These are phyloP conservation scores for Sardinella longiceps DNA, from an alignment of 2,797 vertebrate species.

Conservation along the genomic window DNA sequence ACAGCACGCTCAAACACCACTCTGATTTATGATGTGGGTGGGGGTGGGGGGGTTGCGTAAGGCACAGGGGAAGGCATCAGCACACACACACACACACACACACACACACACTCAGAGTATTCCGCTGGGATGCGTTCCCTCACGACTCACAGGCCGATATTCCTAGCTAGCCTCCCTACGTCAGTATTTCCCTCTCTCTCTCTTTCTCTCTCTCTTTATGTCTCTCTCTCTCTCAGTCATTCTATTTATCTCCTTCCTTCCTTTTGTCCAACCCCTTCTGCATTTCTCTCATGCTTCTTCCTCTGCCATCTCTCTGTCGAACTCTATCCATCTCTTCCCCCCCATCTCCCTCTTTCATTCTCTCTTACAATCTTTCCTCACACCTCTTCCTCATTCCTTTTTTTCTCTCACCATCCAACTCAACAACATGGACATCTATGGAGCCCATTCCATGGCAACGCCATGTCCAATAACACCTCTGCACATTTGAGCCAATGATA, in stretches of 20 bases:
- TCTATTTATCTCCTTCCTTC: neutral
- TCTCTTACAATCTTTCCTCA: conserved; percentile 10
- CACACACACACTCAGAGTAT: conserved; percentile 25
- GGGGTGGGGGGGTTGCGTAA: conserved; percentile 21
- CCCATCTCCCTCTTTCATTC: neutral
- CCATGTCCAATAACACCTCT: no score
- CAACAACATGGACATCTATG: no score
- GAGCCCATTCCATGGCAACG: no score
- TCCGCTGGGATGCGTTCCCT: conserved; percentile 20
- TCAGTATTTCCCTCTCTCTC: neutral
- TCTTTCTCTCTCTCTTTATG: neutral
- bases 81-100: conserved; percentile 17
- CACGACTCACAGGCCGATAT: conserved; percentile 4
- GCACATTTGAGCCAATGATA: no score
- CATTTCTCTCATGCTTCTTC: neutral
- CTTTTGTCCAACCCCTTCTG: neutral
- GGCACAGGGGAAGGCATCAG: conserved; percentile 29
- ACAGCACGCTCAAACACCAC: conserved; percentile 38
- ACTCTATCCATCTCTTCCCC: neutral
- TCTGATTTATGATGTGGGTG: conserved; percentile 49
- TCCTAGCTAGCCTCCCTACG: neutral
- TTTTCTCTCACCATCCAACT: neutral
- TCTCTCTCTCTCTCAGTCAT: neutral
- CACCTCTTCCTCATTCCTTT: no score
- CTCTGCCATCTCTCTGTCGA: neutral